Conservation (phyloP, 2,797 vertebrate species). For the Gambelia wislizenii region DNA sequence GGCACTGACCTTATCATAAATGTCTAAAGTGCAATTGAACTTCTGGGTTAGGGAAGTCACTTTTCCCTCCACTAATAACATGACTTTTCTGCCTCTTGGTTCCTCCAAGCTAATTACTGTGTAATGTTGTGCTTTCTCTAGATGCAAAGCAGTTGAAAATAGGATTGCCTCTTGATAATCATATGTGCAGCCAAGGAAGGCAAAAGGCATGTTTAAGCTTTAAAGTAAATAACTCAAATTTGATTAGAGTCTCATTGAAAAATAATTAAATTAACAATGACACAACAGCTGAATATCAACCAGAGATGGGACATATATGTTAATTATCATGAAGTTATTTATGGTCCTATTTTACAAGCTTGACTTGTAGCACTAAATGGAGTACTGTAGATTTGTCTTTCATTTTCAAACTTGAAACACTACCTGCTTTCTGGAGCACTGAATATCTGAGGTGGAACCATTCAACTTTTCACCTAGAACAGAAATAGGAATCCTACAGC, state of each 20-base stretch:
- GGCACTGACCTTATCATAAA: not conserved
- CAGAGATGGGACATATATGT: not conserved
- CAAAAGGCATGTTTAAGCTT: not conserved
- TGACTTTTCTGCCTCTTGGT: not conserved
- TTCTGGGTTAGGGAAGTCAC: not conserved
- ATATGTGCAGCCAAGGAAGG: not conserved
- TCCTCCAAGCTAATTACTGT: not conserved
- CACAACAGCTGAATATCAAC: not conserved
- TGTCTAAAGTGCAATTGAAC: not conserved
- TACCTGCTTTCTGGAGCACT: not conserved
- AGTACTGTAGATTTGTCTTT: not conserved
- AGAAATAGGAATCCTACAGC: too few species aligned
- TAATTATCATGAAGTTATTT: not conserved
- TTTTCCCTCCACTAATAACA: not conserved
- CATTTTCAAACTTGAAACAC: not conserved
- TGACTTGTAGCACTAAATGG: not conserved
- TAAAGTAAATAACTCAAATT: constrained; percentile 3
- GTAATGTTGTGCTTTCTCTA: not conserved
- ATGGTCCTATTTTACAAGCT: not conserved
- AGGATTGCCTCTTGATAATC: not conserved
- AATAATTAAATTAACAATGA: constrained; percentile 14
- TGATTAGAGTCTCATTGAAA: constrained; percentile 9
- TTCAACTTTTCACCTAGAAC: not conserved
- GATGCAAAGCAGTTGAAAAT: not conserved
- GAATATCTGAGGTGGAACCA: not conserved